Conservation (phyloP, 2,888 invertebrate species). For the Pachliopta kotzebuea region DNA sequence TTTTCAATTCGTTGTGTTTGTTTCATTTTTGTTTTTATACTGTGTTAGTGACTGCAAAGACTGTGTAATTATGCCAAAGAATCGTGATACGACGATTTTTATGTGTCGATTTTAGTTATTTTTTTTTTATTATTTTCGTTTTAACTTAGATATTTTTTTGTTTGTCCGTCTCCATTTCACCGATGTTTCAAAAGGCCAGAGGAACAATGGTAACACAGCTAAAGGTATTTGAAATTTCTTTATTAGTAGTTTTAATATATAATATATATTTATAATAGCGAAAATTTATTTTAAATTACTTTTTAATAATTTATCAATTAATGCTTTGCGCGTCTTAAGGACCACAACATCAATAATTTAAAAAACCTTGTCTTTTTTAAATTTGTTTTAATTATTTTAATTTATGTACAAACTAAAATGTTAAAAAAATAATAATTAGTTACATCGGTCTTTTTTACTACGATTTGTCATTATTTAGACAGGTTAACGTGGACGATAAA, state of each 20-base stretch:
- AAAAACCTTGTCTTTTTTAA: no score
- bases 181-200: constrained; percentile 67
- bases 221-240: constrained; percentile 55
- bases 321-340: no score
- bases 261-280: neutral
- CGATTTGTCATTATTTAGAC: no score
- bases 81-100: constrained; percentile 60
- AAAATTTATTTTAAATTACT: neutral
- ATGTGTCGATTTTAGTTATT: constrained; percentile 55
- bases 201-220: constrained; percentile 73
- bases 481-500: no score
- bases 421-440: no score
- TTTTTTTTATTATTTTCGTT: constrained; percentile 43
- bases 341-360: no score
- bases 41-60: constrained; percentile 50
- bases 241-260: constrained; percentile 15
- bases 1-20: constrained; percentile 38
- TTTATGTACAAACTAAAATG: no score
- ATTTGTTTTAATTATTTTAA: no score
- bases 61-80: constrained; percentile 68
- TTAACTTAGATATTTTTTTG: constrained; percentile 32
- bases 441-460: no score
- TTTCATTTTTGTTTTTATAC: constrained; percentile 49
- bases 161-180: constrained; percentile 51
- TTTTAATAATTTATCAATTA: no score